Evolutionary conservation across 2,797 vertebrate species (phyloP).

Genomic region (Mycteria americana): DNA sequence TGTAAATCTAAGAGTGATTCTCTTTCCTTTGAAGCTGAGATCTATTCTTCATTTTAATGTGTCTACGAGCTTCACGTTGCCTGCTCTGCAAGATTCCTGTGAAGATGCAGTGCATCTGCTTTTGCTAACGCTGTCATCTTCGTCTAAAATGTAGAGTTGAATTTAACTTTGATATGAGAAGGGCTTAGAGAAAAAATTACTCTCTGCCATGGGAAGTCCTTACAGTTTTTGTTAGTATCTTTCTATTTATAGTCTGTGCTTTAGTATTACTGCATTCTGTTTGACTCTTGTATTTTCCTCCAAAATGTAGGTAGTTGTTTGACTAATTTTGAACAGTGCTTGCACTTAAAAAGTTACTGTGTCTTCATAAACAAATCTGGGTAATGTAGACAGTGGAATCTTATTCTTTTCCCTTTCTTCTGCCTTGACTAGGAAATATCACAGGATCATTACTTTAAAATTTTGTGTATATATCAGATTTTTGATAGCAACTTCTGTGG

Average conservation of each 20-base stretch:
- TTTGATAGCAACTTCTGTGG: background rate
- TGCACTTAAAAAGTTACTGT: background rate
- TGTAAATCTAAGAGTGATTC: conserved; percentile 36
- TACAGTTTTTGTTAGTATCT: background rate
- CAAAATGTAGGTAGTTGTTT: background rate
- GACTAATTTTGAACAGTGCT: background rate
- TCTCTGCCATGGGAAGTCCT: background rate
- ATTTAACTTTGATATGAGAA: conserved; percentile 6
- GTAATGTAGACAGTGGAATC: background rate
- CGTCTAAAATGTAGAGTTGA: background rate
- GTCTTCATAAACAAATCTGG: background rate
- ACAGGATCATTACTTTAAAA: background rate
- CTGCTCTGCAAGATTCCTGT: conserved; percentile 19
- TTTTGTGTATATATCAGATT: background rate
- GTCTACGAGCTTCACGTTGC: conserved; percentile 1
- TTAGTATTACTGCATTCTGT: background rate
- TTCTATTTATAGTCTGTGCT: background rate
- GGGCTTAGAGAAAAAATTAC: background rate
- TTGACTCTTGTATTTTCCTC: background rate
- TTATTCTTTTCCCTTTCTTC: background rate
- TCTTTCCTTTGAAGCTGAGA: conserved; percentile 52
- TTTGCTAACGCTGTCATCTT: conserved; percentile 26
- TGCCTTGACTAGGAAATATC: background rate
- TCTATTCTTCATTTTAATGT: conserved; percentile 54
- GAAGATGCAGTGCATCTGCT: conserved; percentile 21